Base-by-base conservation (phyloP, 2,113 vertebrate species). In the Eupsittula cactorum region DNA sequence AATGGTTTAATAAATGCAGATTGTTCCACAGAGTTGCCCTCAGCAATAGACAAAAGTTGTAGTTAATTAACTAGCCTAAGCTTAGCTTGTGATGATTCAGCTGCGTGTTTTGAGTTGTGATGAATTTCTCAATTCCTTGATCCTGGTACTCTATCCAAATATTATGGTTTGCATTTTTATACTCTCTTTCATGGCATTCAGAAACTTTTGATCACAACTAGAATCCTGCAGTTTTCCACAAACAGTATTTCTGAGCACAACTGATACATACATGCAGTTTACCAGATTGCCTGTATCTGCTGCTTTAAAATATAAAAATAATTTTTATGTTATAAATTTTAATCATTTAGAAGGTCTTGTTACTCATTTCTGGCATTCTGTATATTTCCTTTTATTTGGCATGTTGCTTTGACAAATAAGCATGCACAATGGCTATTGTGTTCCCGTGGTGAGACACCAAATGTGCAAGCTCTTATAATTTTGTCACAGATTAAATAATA, bases 401-500 rank as follows among this genome's bases (percentile, higher is more conserved):
- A 25, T n/a, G 19, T 90, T 92, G 19, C 49, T 92, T 85, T 76
- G 79, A 65, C 20, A 73, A 33, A 46, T 65, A 23, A 87, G 35
- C 46, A 28, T 85, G 39, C 29, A 64, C 49, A 71, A 64, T n/a
- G 39, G 21, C 53, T 77, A 70, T 41, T 82, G 69, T 75, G 50
- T 65, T 92, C 80, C 75, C 0, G 0, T 73, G 63, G 63, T 86
- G 41, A 93, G 67, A 69, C 24, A 90, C 62, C 59, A 88, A 90
- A 94, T 80, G 18, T 82, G n/a, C 37, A 94, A 88, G 21, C 65
- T 84, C 13, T 47, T 80, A n/a, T 47, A 90, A 69, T 93, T 90
- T 88, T 85, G 39, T 82, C 75, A 76, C 37, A 92, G 44, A 88
- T 92, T 80, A 94, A 88, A 88, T 94, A 95, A 93, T 79, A 57